A percentile compares a stretch with the other conserved stretches of the same genome.
These are phyloP conservation scores for Mylabris phalerata DNA, from an alignment of 1,140 invertebrate species.

Conservation along the genomic window DNA sequence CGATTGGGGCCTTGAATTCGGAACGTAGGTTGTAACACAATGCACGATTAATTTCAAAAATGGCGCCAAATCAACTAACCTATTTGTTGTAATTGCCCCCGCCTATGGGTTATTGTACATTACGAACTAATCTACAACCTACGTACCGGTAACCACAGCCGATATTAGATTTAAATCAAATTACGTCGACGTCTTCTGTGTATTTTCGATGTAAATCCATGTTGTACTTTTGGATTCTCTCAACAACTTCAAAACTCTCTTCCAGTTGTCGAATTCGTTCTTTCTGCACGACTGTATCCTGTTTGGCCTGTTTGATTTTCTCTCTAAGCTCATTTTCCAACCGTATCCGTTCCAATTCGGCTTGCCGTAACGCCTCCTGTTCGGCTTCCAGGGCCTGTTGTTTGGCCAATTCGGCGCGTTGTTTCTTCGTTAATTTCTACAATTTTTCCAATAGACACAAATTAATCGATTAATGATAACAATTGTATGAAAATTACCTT, in stretches of 20 bases:
- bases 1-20: too few relatives aligned
- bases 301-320: slow-evolving; percentile 31
- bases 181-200: not conserved
- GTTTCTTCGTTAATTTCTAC: slow-evolving; percentile 44
- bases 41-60: not conserved
- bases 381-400: slow-evolving; percentile 44
- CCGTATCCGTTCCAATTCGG: slow-evolving; percentile 39
- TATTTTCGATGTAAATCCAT: slow-evolving; percentile 6
- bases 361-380: slow-evolving; percentile 37
- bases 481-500: not conserved
- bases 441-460: not conserved
- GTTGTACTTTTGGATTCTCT: too few relatives aligned
- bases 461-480: slow-evolving; percentile 32
- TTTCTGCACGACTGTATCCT: slow-evolving; percentile 26
- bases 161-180: too few relatives aligned
- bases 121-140: too few relatives aligned
- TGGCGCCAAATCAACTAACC: too few relatives aligned
- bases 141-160: too few relatives aligned
- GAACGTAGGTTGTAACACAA: not conserved
- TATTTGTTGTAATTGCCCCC: too few relatives aligned
- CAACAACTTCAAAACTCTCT: slow-evolving; percentile 10
- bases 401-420: slow-evolving; percentile 42
- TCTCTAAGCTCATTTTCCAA: slow-evolving; percentile 19
- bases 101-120: too few relatives aligned
- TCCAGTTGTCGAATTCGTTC: slow-evolving; percentile 30